A percentile compares a stretch with the other conserved stretches of the same genome.
Evolutionary conservation across 2,797 vertebrate species (phyloP).

Genomic region (Hemitrygon akajei): DNA sequence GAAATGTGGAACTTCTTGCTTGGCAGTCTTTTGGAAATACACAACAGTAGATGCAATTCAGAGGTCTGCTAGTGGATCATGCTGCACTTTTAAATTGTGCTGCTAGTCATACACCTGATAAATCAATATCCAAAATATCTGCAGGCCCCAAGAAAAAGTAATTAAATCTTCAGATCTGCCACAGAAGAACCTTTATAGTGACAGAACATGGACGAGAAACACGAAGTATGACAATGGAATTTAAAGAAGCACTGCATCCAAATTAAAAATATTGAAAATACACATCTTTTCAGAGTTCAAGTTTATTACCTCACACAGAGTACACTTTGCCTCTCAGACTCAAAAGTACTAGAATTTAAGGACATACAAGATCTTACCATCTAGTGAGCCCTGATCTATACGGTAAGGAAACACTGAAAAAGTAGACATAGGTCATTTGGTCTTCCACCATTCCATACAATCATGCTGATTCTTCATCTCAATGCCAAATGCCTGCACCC

Average conservation of each 20-base stretch:
- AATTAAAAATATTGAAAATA: neutral
- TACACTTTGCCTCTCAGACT: neutral
- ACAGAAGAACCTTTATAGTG: neutral
- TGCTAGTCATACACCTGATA: neutral
- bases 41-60: slow-evolving; percentile 1
- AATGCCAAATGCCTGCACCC: too few relatives aligned
- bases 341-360: neutral
- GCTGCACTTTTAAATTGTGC: neutral
- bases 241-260: neutral
- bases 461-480: too few relatives aligned
- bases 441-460: too few relatives aligned
- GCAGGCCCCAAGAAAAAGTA: neutral
- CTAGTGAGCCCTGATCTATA: neutral
- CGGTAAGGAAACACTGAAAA: too few relatives aligned
- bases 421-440: too few relatives aligned
- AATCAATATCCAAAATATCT: neutral
- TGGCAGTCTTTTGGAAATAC: slow-evolving; percentile 34
- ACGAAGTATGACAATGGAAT: too few relatives aligned
- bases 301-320: neutral
- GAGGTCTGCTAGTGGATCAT: neutral
- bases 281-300: neutral
- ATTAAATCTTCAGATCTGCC: neutral
- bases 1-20: slow-evolving; percentile 34
- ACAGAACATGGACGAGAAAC: too few relatives aligned
- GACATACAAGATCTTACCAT: neutral